phyloP scores from a whole-genome alignment of 37 sponge, comb jelly and placozoan genomes.

The Beroe forskalii region DNA sequence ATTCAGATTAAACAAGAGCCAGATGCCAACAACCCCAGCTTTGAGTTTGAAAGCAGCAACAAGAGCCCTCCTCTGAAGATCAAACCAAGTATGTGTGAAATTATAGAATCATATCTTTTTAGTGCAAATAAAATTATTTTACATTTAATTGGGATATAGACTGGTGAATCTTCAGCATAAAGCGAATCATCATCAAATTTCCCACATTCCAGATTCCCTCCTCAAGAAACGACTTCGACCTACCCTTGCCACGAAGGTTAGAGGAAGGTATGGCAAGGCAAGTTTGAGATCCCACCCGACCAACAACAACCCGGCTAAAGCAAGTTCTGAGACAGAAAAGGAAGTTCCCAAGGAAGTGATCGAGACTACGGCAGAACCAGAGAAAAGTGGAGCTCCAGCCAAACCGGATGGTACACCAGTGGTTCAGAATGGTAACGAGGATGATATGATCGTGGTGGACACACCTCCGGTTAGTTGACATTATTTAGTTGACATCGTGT shows the following conservation, averaged over 20 bases:
- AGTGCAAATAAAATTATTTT: too few species aligned
- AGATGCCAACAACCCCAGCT: slow-evolving; percentile 48
- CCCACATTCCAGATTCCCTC: slow-evolving; percentile 10
- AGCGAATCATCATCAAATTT: too few species aligned
- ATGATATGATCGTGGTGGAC: neutral
- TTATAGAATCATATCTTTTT: too few species aligned
- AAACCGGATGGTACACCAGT: neutral
- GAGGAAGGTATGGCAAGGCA: slow-evolving; percentile 53
- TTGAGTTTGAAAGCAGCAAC: slow-evolving; percentile 53
- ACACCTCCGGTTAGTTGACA: slow-evolving; percentile 37
- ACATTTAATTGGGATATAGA: too few species aligned
- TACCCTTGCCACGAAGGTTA: slow-evolving; percentile 29
- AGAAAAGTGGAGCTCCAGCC: too few species aligned
- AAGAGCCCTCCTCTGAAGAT: neutral
- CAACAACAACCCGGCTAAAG: too few species aligned
- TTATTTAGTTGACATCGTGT: too few species aligned
- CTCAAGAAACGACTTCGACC: slow-evolving; percentile 58
- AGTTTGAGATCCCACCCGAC: slow-evolving; percentile 4
- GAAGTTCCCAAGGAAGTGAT: neutral
- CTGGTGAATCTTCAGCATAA: too few species aligned
- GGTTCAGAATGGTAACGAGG: neutral
- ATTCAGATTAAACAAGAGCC: slow-evolving; percentile 15
- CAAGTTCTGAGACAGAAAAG: neutral
- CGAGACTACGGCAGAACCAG: neutral
- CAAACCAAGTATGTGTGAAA: slow-evolving; percentile 44